phyloP scores from a whole-genome alignment of 2,113 vertebrate species.

The Notiomystis cincta region DNA sequence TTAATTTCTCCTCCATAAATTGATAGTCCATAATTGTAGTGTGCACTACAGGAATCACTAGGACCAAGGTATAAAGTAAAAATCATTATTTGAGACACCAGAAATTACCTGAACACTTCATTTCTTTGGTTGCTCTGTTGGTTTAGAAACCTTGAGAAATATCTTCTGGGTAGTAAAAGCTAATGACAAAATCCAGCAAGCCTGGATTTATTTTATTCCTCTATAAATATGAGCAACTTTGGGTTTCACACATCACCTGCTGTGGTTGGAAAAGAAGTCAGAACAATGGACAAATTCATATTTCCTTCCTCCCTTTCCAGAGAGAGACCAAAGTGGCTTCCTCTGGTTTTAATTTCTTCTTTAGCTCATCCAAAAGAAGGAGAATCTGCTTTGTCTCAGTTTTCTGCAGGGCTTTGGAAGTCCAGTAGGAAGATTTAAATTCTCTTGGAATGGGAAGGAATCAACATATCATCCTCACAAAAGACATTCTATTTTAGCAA shows the following conservation, averaged over 20 bases:
- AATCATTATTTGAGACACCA: background rate
- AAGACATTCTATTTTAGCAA: background rate
- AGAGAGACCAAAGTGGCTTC: background rate
- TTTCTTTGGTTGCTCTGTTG: background rate
- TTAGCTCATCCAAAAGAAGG: background rate
- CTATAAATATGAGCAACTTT: background rate
- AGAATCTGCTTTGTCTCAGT: background rate
- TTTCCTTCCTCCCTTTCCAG: background rate
- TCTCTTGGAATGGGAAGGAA: background rate
- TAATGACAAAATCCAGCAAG: background rate
- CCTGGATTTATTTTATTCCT: background rate
- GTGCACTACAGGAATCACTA: background rate
- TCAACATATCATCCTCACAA: background rate
- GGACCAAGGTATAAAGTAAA: background rate
- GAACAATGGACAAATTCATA: background rate
- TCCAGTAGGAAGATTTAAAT: background rate
- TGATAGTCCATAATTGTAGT: no score
- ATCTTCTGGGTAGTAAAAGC: no score
- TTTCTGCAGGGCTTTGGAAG: background rate
- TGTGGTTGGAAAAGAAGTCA: background rate
- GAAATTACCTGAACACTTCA: background rate
- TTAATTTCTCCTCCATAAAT: background rate
- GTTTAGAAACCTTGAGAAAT: background rate
- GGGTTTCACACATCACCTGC: background rate
- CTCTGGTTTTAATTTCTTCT: background rate